Conservation (phyloP, 2,888 invertebrate genomes). For the Meiosimyza platycephala region DNA sequence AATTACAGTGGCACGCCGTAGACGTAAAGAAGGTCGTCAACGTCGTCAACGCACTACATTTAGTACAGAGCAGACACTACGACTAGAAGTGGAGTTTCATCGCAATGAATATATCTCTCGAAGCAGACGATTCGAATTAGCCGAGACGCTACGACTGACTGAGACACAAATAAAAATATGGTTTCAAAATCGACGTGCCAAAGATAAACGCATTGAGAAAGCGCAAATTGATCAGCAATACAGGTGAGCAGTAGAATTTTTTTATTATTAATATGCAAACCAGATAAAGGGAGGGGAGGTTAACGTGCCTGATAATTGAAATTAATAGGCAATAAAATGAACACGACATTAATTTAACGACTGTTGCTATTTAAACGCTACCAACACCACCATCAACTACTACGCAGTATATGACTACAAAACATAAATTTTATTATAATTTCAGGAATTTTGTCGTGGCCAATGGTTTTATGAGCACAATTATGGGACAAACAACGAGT, state of each 20-base stretch:
- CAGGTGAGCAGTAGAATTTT: conserved; percentile 72
- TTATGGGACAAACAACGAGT: conserved; percentile 60
- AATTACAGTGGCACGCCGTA: conserved; percentile 80
- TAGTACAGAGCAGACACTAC: conserved; percentile 91
- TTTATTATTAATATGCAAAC: background rate
- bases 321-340: conserved; percentile 61
- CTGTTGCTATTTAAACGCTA: conserved; percentile 2
- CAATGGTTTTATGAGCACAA: conserved; percentile 71
- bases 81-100: conserved; percentile 91
- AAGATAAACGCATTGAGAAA: conserved; percentile 96
- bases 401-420: too few relatives aligned
- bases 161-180: conserved; percentile 89
- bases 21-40: conserved; percentile 88
- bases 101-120: conserved; percentile 93
- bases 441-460: conserved; percentile 73
- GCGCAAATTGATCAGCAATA: conserved; percentile 95
- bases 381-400: background rate
- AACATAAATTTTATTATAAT: conserved; percentile 40
- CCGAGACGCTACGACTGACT: conserved; percentile 75
- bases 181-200: conserved; percentile 96
- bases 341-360: conserved; percentile 20
- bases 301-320: conserved; percentile 50
- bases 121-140: conserved; percentile 83
- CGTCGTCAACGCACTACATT: conserved; percentile 94
- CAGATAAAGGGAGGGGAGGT: background rate